phyloP scores from a whole-genome alignment of 1,140 invertebrate genomes.

The Notospermus geniculatus region DNA sequence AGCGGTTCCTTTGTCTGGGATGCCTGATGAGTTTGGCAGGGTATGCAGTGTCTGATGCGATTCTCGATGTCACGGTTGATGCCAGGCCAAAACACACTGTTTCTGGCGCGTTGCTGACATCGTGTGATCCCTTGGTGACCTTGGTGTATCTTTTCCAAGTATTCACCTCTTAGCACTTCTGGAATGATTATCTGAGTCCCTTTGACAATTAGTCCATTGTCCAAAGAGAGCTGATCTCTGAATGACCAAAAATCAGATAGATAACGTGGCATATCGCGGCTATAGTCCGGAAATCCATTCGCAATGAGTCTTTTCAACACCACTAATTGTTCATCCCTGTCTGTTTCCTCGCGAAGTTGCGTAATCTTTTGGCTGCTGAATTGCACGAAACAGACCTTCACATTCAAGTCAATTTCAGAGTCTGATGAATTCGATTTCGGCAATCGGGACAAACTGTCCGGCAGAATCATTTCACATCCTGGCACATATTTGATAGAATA shows the following conservation, averaged over 20 bases:
- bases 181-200: constrained; percentile 21
- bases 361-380: too few species aligned
- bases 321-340: too few species aligned
- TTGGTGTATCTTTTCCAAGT: constrained; percentile 19
- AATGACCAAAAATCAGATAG: constrained; percentile 17
- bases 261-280: too few species aligned
- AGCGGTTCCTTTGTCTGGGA: neutral
- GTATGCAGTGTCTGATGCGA: constrained; percentile 12
- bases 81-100: constrained; percentile 25
- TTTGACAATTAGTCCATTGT: constrained; percentile 19
- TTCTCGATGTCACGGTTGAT: constrained; percentile 28
- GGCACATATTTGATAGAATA: constrained; percentile 39
- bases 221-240: constrained; percentile 17
- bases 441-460: too few species aligned
- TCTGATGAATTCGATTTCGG: too few species aligned
- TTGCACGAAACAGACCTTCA: too few species aligned
- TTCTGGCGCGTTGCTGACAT: constrained; percentile 18
- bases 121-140: constrained; percentile 20
- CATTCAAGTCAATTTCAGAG: too few species aligned
- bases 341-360: too few species aligned
- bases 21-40: constrained; percentile 16
- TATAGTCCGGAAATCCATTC: too few species aligned
- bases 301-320: too few species aligned
- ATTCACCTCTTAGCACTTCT: constrained; percentile 14
- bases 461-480: constrained; percentile 42